Conservation (phyloP, 2,797 vertebrate species). For the Erpetoichthys calabaricus region DNA sequence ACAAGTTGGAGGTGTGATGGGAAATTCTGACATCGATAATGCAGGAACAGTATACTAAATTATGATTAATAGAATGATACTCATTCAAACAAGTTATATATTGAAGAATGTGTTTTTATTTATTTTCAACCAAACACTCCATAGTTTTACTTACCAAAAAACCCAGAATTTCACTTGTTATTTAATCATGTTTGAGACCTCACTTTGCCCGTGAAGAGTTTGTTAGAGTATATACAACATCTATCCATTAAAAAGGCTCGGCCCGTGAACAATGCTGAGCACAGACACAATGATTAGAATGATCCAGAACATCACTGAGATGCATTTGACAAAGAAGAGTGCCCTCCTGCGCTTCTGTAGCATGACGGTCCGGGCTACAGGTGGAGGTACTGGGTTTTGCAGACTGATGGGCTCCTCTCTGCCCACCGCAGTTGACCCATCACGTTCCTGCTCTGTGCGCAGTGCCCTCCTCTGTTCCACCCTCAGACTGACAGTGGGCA, state of each 20-base stretch:
- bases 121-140: too few relatives aligned
- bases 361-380: conserved; percentile 22
- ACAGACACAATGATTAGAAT: conserved; percentile 50
- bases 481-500: conserved; percentile 55
- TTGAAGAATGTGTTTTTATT: too few relatives aligned
- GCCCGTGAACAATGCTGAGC: conserved; percentile 46
- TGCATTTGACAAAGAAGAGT: conserved; percentile 43
- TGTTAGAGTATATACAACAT: too few relatives aligned
- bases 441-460: conserved; percentile 21
- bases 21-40: too few relatives aligned
- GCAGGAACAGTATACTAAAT: too few relatives aligned
- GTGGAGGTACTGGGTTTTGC: not conserved
- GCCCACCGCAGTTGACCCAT: not conserved
- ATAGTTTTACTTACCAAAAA: too few relatives aligned
- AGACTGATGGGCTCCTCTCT: too few relatives aligned
- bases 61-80: too few relatives aligned
- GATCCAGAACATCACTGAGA: conserved; percentile 49
- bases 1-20: too few relatives aligned
- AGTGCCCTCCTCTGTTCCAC: conserved; percentile 45
- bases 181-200: too few relatives aligned
- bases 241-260: conserved; percentile 28
- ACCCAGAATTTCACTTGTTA: not conserved
- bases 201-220: too few relatives aligned
- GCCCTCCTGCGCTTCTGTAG: conserved; percentile 36
- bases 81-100: too few relatives aligned